Base-by-base conservation (phyloP, 1,140 invertebrate genomes). In the Brachystomella parvula region DNA sequence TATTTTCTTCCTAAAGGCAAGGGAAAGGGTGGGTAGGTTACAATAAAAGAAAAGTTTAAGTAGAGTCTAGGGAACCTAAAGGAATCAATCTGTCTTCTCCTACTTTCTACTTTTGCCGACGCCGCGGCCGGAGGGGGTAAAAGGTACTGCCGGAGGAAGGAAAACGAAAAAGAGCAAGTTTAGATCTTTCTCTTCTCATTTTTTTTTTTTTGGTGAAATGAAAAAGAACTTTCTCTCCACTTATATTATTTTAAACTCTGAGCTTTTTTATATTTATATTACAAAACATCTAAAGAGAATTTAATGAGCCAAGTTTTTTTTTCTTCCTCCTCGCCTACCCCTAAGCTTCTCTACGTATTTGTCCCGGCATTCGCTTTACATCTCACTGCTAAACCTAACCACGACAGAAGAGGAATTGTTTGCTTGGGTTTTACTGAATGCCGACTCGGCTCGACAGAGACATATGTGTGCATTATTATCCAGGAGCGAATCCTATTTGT, bases 221-320 rank as follows among this genome's bases (percentile, higher is more conserved):
- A n/a, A n/a, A n/a, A n/a, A n/a, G n/a, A n/a, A n/a, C n/a, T n/a
- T n/a, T n/a, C n/a, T n/a, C n/a, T n/a, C n/a, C n/a, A n/a, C n/a
- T n/a, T n/a, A 19, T 39, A 9, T 39, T 39, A 19, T 53, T 53
- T 53, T 15, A 53, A 53, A 53, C 49, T 19, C 49, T 53, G 49
- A 6, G 12, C 21, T 53, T 53, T 53, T 12, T 53, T 53, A 17
- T 53, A 53, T 53, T 53, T 53, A 53, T 53, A 53, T 17, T 39
- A 39, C 19, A 19, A 19, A 39, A 6, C 35, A 53, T 53, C 49
- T 30, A 59, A 31, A 59, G 57, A 59, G 57, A 59, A 59, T 59
- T 59, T 59, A 59, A 59, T 32, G 57, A 59, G 30, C 6, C 30
- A 30, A 30, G 24, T 29, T 59, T 59, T 59, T 31, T 59, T 2